Conservation (phyloP, 2,888 invertebrate species). For the Lomographa bimaculata region DNA sequence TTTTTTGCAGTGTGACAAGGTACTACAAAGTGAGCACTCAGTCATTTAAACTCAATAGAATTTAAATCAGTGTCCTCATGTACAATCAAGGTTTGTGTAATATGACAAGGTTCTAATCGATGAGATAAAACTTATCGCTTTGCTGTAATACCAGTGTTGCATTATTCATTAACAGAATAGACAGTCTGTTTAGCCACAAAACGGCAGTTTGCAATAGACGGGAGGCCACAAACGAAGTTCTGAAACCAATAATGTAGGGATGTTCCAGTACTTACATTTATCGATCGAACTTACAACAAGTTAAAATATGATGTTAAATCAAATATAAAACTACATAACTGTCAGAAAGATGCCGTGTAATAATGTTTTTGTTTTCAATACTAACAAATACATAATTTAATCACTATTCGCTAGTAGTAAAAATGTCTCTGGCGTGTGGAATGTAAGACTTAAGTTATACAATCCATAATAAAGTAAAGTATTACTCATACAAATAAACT, state of each 20-base stretch:
- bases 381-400: no score
- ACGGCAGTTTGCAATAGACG: slow-evolving; percentile 37
- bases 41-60: no score
- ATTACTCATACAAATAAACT: background rate
- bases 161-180: slow-evolving; percentile 33
- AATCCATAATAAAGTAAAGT: no score
- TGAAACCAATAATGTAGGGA: slow-evolving; percentile 39
- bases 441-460: slow-evolving; percentile 12
- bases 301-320: background rate
- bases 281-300: slow-evolving; percentile 8
- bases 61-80: no score
- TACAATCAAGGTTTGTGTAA: slow-evolving; percentile 17
- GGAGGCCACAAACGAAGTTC: slow-evolving; percentile 37
- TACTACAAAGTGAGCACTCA: no score
- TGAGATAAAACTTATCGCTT: slow-evolving; percentile 22
- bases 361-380: no score
- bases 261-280: slow-evolving; percentile 13
- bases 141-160: slow-evolving; percentile 26
- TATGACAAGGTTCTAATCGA: slow-evolving; percentile 16
- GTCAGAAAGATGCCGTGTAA: no score
- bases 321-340: no score
- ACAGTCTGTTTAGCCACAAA: slow-evolving; percentile 36
- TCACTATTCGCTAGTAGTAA: no score
- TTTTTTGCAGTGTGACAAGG: background rate
- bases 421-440: no score